Conservation (phyloP, 2,113 vertebrate species). For the Nesoenas mayeri region DNA sequence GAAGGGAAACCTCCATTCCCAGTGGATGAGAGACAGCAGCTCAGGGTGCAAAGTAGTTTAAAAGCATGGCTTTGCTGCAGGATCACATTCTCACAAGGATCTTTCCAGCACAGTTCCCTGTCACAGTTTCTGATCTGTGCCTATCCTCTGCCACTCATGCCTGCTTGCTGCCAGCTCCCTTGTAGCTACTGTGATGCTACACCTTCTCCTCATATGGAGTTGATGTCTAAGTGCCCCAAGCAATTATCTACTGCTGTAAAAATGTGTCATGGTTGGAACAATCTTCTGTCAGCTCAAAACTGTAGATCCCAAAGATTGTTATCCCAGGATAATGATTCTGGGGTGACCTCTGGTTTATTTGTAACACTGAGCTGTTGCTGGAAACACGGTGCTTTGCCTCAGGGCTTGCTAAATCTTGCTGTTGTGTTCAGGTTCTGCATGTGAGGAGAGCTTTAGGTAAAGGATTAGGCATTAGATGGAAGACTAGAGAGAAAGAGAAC, state of each 20-base stretch:
- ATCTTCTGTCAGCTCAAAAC: background rate
- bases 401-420: background rate
- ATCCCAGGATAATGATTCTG: background rate
- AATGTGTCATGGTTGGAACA: background rate
- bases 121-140: background rate
- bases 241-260: background rate
- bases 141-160: background rate
- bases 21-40: background rate
- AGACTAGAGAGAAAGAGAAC: background rate
- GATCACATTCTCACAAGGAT: background rate
- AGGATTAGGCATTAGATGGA: background rate
- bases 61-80: background rate
- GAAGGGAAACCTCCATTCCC: background rate
- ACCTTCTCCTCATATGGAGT: background rate
- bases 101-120: background rate
- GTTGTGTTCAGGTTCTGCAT: background rate
- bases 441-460: background rate
- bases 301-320: background rate
- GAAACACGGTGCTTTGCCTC: background rate
- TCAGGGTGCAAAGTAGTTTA: background rate
- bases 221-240: background rate
- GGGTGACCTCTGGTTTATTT: background rate
- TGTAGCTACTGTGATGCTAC: background rate
- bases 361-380: background rate
- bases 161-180: background rate